Conservation (phyloP, 2,113 vertebrate species). For the Crocuta crocuta region DNA sequence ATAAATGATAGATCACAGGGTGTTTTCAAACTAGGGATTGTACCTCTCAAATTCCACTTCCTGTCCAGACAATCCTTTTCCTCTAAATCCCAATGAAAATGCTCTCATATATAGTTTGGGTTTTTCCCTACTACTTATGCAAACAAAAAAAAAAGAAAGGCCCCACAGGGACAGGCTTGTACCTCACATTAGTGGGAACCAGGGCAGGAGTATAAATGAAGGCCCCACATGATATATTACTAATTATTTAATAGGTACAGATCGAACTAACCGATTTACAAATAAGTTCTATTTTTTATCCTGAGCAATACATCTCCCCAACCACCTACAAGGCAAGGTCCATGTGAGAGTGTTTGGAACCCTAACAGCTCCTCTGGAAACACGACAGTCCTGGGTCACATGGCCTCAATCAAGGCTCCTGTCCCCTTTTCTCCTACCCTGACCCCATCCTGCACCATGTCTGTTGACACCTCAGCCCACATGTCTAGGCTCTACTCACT, state of each 20-base stretch:
- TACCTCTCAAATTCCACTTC: background rate
- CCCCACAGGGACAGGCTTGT: background rate
- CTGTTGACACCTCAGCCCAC: background rate
- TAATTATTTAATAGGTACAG: background rate
- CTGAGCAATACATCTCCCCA: background rate
- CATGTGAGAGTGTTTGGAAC: background rate
- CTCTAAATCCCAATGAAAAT: background rate
- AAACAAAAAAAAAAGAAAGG: conserved; percentile 16
- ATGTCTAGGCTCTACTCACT: background rate
- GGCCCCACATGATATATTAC: background rate
- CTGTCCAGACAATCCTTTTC: background rate
- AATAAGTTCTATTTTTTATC: background rate
- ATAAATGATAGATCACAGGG: background rate
- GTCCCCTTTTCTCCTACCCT: background rate
- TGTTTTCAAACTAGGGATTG: background rate
- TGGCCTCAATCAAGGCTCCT: background rate
- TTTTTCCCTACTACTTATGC: background rate
- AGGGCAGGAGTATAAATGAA: background rate
- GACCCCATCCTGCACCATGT: background rate
- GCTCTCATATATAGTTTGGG: background rate
- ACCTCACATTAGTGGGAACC: background rate
- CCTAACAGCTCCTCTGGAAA: background rate
- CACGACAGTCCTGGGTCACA: background rate
- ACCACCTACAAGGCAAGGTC: background rate
- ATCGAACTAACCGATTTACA: background rate